These are phyloP conservation scores for Microcebus murinus DNA, from an alignment of 2,113 vertebrate genomes.

Conservation along the genomic window DNA sequence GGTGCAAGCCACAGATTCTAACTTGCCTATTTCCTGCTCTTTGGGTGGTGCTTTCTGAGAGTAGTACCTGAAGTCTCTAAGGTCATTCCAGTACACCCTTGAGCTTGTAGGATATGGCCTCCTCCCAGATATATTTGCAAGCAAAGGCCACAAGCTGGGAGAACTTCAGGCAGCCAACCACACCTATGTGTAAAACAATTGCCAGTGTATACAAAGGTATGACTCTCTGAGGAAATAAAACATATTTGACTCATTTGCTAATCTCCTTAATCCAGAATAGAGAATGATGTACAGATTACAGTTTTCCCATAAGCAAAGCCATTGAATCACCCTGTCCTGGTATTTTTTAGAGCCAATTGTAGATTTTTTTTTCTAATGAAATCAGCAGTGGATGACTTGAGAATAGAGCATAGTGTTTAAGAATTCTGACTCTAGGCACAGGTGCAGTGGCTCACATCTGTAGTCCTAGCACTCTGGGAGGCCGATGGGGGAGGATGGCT, in stretches of 20 bases:
- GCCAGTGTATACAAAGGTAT: constrained; percentile 23
- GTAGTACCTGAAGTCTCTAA: not conserved
- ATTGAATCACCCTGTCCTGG: not conserved
- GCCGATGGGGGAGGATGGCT: too few relatives aligned
- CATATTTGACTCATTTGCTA: not conserved
- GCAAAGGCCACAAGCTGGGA: not conserved
- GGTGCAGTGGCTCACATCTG: too few relatives aligned
- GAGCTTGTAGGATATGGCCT: not conserved
- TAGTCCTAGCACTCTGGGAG: too few relatives aligned
- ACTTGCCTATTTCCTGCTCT: not conserved
- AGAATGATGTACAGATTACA: not conserved
- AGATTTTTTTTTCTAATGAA: constrained; percentile 3
- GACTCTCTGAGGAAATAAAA: constrained; percentile 46
- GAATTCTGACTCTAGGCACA: not conserved
- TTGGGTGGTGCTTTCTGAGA: constrained; percentile 4
- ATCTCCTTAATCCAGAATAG: not conserved
- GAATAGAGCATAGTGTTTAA: not conserved
- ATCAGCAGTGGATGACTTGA: not conserved
- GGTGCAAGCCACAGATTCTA: not conserved
- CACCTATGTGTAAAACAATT: constrained; percentile 30
- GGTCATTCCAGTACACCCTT: not conserved
- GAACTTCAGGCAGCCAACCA: constrained; percentile 28
- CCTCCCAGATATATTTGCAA: not conserved
- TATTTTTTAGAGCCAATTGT: constrained; percentile 12
- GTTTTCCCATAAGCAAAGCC: not conserved